Base-by-base conservation (phyloP, 2,113 vertebrate species). In the Sisor rabdophorus region DNA sequence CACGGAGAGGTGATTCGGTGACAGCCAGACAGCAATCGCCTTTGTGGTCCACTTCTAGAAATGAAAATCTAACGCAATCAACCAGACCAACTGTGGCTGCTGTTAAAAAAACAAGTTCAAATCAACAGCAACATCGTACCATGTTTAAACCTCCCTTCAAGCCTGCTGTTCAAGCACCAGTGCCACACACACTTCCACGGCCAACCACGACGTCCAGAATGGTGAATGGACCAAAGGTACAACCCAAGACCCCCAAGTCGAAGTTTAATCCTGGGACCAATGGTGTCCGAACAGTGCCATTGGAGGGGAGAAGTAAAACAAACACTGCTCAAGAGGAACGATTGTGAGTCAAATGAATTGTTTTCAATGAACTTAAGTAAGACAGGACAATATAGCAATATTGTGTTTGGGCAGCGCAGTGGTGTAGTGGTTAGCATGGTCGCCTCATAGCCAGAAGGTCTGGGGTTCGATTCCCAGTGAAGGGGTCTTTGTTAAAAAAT, bases 311-410 rank as follows among this genome's bases (percentile, higher is more conserved):
- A 44, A 77, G 69, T 78, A 89, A 85, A n/a, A 6, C 65, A 13
- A 89, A 80, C 1, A 80, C 86, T 17, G 90, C 87, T n/a, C 91
- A 92, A 81, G 84, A 88, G 71, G 89, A 91, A 28, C 82, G 92
- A 80, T 73, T 90, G 92, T 93, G 73, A 91, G 91, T 89, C 30
- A 12, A 15, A 3, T 17, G n/a, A 0, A 0, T 32, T 54, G 20
- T 44, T n/a, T 9, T 56, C 9, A 56, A 1, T 11, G 40, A 32
- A 63, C 11, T 63, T 6, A 61, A 32, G 1, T 4, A 36, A 40
- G 19, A 1, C 28, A 20, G 60, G 60, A 32, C 10, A 40, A 40
- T 63, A n/a, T 63, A 19, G 19, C 5, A n/a, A 19, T 30, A 30
- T 30, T 61, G 11, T 8, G 16, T 32, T 44, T 36, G 7, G 7